Base-by-base conservation (phyloP, 2,113 vertebrate genomes). In the Pterocles burchelli region DNA sequence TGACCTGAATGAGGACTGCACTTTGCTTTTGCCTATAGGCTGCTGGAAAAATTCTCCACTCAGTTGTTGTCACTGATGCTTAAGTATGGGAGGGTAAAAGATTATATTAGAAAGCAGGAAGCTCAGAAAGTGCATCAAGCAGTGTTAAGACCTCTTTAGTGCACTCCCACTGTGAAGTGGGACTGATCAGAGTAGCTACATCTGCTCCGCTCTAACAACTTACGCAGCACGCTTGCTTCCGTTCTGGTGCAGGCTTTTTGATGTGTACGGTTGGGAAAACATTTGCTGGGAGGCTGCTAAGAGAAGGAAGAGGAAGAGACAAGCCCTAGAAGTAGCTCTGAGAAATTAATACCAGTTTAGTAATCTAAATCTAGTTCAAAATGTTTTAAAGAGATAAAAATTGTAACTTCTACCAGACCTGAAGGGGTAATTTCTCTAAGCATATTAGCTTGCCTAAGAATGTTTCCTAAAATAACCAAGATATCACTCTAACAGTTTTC, bases 321-420 rank as follows among this genome's bases (percentile, higher is more conserved):
- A 62, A 77, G 26, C 19, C 43, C 34, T 57, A 73, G 45, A 90
- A 77, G 52, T 12, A 82, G 58, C 25, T 87, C 31, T 49, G 49
- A 89, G 70, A 61, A 88, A 80, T 65, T 63, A 73, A 28, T 34
- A 73, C 8, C 41, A 58, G 28, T 65, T 89, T 43, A 68, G 58
- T 46, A 49, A 91, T 24, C 62, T 87, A 76, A 87, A 89, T 79
- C 49, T 78, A 78, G 70, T 78, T 87, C 66, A 62, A 92, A 95
- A 91, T 75, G 13, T 46, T 86, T 93, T 80, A 90, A 73, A 91
- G 54, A 83, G n/a, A 58, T 90, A 72, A 93, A 80, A 90, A 73
- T 12, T 51, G 1, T n/a, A 68, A 65, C 46, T 96, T 76, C 41
- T 61, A 28, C 59, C 65, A 66, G 71, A 89, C 54, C 7, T 55